phyloP scores from a whole-genome alignment of 2,797 vertebrate genomes.

The Capromys pilorides region DNA sequence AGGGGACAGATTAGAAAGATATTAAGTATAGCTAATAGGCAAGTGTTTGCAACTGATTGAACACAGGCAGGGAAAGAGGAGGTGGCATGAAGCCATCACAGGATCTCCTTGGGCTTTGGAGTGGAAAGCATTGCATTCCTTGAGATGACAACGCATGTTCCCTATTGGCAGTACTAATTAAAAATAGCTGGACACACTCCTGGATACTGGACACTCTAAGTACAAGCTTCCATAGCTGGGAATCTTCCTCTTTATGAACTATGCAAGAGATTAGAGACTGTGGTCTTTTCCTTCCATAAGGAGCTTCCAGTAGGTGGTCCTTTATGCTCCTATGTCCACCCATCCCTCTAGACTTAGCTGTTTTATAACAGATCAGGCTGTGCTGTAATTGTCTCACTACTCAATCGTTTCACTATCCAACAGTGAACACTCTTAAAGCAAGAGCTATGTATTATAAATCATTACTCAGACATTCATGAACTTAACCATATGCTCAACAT shows the following conservation, averaged over 20 bases:
- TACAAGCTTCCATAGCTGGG: neutral
- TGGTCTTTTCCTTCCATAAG: neutral
- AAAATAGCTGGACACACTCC: constrained; percentile 5
- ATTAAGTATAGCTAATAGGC: neutral
- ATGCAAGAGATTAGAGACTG: neutral
- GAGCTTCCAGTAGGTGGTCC: neutral
- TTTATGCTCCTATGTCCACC: neutral
- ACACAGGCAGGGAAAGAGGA: neutral
- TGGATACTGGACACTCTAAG: neutral
- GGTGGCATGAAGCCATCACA: neutral
- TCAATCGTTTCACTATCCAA: neutral
- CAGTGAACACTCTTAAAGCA: neutral
- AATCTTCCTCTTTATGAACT: neutral
- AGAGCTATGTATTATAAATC: neutral
- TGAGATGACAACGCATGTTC: constrained; percentile 2
- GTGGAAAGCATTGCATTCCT: neutral
- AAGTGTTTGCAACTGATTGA: constrained; percentile 21
- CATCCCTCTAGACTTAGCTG: neutral
- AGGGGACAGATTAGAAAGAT: constrained; percentile 49
- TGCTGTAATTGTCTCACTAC: neutral
- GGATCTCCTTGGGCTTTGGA: neutral
- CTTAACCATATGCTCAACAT: neutral
- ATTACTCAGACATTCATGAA: neutral
- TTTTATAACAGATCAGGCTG: neutral
- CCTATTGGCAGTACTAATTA: constrained; percentile 45